Percentiles rank a stretch among this genome's conserved stretches.
These are phyloP conservation scores for Drosophila cognata DNA, from an alignment of 2,888 invertebrate species.

Conservation along the genomic window DNA sequence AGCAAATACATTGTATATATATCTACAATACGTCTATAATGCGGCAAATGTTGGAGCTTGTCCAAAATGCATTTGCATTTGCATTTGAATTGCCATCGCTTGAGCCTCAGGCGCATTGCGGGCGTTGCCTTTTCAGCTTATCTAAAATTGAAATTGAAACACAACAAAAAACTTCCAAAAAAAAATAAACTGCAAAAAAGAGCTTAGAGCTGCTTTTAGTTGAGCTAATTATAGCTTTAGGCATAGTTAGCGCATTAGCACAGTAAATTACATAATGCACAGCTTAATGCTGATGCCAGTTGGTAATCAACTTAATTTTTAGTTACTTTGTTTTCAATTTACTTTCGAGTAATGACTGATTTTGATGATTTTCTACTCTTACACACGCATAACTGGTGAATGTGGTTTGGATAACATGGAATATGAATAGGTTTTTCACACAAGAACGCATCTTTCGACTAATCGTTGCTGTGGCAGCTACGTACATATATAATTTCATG, in stretches of 20 bases:
- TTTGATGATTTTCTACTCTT: neutral
- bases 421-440: neutral
- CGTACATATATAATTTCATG: neutral
- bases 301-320: neutral
- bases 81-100: constrained; percentile 16
- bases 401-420: too few relatives aligned
- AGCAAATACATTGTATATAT: constrained; percentile 11
- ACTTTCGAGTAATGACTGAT: neutral
- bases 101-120: constrained; percentile 70
- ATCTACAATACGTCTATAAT: constrained; percentile 57
- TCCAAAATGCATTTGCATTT: constrained; percentile 73
- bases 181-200: too few relatives aligned
- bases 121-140: constrained; percentile 65
- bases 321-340: neutral
- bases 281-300: neutral
- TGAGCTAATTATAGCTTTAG: constrained; percentile 26
- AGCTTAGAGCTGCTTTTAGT: constrained; percentile 17
- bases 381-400: neutral
- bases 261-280: constrained; percentile 3
- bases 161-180: constrained; percentile 17
- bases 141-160: constrained; percentile 64
- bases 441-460: neutral
- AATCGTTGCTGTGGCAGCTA: neutral
- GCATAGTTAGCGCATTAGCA: neutral
- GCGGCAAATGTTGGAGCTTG: constrained; percentile 71